Conservation (phyloP, 2,888 invertebrate genomes). For the Rambutsinella grinnellia region DNA sequence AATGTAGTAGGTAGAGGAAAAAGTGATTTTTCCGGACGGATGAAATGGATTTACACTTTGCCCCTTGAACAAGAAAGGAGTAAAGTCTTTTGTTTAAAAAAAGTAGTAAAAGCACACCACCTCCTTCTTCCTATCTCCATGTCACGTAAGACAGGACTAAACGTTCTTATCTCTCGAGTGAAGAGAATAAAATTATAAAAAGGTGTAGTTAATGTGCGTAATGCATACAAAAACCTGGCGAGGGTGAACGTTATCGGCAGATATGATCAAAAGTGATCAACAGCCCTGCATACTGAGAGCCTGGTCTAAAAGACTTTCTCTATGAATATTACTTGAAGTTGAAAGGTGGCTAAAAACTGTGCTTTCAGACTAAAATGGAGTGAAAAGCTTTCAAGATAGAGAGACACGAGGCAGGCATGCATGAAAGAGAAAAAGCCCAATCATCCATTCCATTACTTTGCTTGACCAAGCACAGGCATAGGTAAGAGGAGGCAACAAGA, state of each 20-base stretch:
- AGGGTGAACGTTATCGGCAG: too few species aligned
- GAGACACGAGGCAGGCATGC: slow-evolving; percentile 6
- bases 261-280: too few species aligned
- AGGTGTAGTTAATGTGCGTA: neutral
- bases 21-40: slow-evolving; percentile 35
- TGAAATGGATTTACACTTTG: slow-evolving; percentile 35
- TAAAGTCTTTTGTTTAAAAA: too few species aligned
- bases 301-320: too few species aligned
- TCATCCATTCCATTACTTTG: slow-evolving; percentile 49
- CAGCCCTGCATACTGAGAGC: too few species aligned
- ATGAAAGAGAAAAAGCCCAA: slow-evolving; percentile 32
- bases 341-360: too few species aligned
- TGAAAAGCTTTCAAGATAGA: neutral
- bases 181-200: too few species aligned
- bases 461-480: slow-evolving; percentile 21
- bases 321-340: neutral
- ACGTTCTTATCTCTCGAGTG: too few species aligned
- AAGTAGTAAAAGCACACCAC: neutral
- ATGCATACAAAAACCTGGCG: too few species aligned
- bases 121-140: slow-evolving; percentile 12
- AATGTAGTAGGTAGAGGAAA: too few species aligned
- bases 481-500: neutral
- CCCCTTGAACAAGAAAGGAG: slow-evolving; percentile 25
- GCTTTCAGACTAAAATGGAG: neutral
- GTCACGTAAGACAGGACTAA: too few species aligned